Conservation (phyloP, 2,797 vertebrate species). For the Sus cebifrons region DNA sequence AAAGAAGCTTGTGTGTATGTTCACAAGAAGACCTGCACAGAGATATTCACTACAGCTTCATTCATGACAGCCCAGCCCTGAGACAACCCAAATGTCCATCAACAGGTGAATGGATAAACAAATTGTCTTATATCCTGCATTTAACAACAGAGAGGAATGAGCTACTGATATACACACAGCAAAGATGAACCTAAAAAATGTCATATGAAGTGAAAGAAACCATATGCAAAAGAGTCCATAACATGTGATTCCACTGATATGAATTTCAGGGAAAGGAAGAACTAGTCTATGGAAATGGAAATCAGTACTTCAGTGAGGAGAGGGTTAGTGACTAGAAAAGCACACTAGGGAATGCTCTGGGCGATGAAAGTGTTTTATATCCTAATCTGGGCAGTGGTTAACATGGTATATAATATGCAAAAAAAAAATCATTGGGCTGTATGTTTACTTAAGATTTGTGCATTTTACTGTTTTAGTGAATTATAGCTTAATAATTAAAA, state of each 20-base stretch:
- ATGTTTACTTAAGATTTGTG: conserved; percentile 65
- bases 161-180: not conserved
- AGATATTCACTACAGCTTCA: not conserved
- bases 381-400: conserved; percentile 70
- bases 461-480: conserved; percentile 73
- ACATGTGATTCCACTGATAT: not conserved
- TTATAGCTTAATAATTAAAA: conserved; percentile 72
- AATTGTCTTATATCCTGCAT: not conserved
- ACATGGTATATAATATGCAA: conserved; percentile 70
- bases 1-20: not conserved
- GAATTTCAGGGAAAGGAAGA: conserved; percentile 70
- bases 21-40: not conserved
- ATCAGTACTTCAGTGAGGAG: not conserved
- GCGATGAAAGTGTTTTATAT: conserved; percentile 79
- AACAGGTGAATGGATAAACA: conserved; percentile 12
- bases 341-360: not conserved
- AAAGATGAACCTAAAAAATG: conserved; percentile 18
- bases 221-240: conserved; percentile 25
- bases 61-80: not conserved
- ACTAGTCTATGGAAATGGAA: conserved; percentile 30
- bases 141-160: conserved; percentile 51
- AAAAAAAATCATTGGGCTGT: conserved; percentile 68
- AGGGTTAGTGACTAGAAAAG: conserved; percentile 64
- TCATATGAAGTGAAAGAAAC: not conserved
- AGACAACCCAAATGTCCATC: not conserved